Percentiles rank a stretch among this genome's conserved stretches.
Conservation (phyloP, 2,888 invertebrate species). For the Eupithecia pulchellata region DNA sequence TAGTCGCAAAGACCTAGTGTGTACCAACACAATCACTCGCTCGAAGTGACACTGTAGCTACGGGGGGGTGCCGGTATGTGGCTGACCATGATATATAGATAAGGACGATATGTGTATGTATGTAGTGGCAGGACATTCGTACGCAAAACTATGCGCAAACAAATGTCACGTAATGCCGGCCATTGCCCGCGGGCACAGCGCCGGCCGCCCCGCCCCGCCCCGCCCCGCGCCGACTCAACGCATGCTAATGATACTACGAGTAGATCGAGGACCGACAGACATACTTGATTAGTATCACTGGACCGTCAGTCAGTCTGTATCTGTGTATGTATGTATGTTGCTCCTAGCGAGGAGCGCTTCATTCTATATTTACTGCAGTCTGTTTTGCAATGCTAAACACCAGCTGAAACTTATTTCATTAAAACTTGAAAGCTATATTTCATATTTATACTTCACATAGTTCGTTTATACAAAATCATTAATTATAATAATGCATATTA, state of each 20-base stretch:
- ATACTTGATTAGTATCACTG: not conserved
- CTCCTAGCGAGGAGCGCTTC: not conserved
- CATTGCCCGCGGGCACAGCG: not conserved
- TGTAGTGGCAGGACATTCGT: conserved; percentile 1
- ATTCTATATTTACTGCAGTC: conserved; percentile 32
- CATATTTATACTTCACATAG: conserved; percentile 32
- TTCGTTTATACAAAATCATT: conserved; percentile 40
- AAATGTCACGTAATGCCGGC: conserved; percentile 11
- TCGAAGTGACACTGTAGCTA: not conserved
- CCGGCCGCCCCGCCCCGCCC: conserved; percentile 11
- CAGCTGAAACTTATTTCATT: conserved; percentile 55
- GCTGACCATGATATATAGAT: not conserved
- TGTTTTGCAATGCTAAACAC: conserved; percentile 53
- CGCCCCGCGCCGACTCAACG: conserved; percentile 3
- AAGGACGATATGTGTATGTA: not conserved
- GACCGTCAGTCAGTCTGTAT: not conserved
- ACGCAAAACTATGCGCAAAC: conserved; percentile 9
- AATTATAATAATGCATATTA: conserved; percentile 40
- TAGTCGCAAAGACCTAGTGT: not conserved
- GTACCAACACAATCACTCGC: not conserved
- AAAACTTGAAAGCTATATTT: conserved; percentile 48
- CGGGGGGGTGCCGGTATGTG: not conserved
- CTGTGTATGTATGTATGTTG: not conserved
- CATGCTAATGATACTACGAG: conserved; percentile 26
- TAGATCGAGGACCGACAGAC: conserved; percentile 19